Conservation (phyloP, 92 coral and sea anemone genomes). For the Zoanthus sansibaricus region DNA sequence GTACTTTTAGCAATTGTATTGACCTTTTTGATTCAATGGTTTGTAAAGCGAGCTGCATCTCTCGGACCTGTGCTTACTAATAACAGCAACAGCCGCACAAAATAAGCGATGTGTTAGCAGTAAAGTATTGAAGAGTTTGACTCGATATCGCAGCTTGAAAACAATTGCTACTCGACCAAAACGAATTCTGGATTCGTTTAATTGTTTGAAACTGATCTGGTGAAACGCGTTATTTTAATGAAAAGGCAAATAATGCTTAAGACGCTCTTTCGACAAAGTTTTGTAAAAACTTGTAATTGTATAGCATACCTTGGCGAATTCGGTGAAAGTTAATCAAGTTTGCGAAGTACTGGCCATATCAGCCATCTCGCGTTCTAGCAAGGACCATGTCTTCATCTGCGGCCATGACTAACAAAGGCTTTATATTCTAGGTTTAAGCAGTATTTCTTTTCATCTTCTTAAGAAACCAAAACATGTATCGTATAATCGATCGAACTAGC, state of each 20-base stretch:
- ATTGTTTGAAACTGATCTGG: not conserved
- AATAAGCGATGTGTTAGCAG: not conserved
- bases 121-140: constrained; percentile 6
- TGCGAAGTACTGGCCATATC: constrained; percentile 1
- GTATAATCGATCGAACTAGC: constrained; percentile 7
- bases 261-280: not conserved
- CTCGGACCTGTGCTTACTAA: not conserved
- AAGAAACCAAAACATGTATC: constrained; percentile 24
- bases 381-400: not conserved
- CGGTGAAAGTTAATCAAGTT: not conserved
- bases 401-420: constrained; percentile 1
- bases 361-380: not conserved
- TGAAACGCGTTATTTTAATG: not conserved
- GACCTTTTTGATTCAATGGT: not conserved
- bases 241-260: not conserved
- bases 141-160: constrained; percentile 7
- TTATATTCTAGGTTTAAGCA: not conserved
- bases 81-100: not conserved
- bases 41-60: not conserved
- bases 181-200: not conserved
- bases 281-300: not conserved
- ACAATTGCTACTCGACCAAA: constrained; percentile 19
- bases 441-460: constrained; percentile 3
- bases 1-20: not conserved
- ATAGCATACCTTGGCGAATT: constrained; percentile 11